A percentile compares a stretch with the other conserved stretches of the same genome.
These are phyloP conservation scores for Notoglanidium macrostoma DNA, from an alignment of 2,797 vertebrate species.

Conservation along the genomic window DNA sequence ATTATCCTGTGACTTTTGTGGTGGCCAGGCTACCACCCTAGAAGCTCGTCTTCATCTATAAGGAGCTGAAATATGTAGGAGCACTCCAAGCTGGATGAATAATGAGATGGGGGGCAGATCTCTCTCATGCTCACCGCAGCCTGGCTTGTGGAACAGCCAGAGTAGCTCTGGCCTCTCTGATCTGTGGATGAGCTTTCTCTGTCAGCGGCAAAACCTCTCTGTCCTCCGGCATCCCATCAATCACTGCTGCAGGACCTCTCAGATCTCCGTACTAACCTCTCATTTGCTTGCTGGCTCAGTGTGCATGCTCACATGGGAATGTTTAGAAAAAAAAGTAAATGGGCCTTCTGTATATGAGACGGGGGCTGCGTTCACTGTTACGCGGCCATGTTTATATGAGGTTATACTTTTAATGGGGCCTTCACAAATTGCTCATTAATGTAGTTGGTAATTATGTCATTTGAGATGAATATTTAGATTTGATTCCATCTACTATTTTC, in stretches of 20 bases:
- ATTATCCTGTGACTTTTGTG: slow-evolving; percentile 25
- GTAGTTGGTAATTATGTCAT: not conserved
- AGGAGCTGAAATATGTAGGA: slow-evolving; percentile 66
- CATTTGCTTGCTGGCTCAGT: slow-evolving; percentile 57
- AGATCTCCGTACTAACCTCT: slow-evolving; percentile 58
- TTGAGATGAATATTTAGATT: not conserved
- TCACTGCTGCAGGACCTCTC: slow-evolving; percentile 63
- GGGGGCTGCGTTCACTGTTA: slow-evolving; percentile 60
- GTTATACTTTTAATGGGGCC: slow-evolving; percentile 41
- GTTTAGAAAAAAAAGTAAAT: slow-evolving; percentile 62
- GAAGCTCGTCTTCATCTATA: slow-evolving; percentile 27
- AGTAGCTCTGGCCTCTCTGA: slow-evolving; percentile 51
- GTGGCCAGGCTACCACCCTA: slow-evolving; percentile 57
- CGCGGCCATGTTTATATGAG: slow-evolving; percentile 49
- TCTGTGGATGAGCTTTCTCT: slow-evolving; percentile 67
- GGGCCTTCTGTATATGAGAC: slow-evolving; percentile 61
- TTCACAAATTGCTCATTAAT: slow-evolving; percentile 8
- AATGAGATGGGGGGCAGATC: slow-evolving; percentile 67
- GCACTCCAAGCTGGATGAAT: slow-evolving; percentile 56
- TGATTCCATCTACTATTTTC: not conserved
- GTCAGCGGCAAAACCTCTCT: slow-evolving; percentile 67
- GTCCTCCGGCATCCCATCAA: slow-evolving; percentile 74
- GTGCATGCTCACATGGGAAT: slow-evolving; percentile 54
- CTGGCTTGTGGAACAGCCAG: slow-evolving; percentile 42
- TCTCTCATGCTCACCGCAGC: slow-evolving; percentile 41